Evolutionary conservation across 2,113 vertebrate genomes (phyloP).

Genomic region (Macaca mulatta): DNA sequence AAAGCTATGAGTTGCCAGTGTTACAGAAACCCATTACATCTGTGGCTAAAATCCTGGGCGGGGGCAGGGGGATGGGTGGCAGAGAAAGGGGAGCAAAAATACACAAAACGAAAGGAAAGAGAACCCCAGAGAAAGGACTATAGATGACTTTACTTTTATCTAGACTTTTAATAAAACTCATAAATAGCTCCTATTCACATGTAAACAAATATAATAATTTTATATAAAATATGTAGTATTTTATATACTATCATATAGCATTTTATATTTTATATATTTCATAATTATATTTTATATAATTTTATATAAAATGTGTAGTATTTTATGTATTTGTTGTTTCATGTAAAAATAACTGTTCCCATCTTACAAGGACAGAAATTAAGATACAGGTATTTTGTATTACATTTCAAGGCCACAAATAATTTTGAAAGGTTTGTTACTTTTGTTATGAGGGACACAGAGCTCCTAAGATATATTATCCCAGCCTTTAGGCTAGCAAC

Average conservation of each 20-base stretch:
- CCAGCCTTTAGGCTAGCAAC: background rate
- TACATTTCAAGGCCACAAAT: constrained; percentile 1
- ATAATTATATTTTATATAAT: too few relatives aligned
- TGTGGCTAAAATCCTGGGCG: background rate
- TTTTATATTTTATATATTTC: too few relatives aligned
- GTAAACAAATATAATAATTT: background rate
- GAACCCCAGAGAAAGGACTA: constrained; percentile 43
- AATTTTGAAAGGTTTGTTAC: constrained; percentile 11
- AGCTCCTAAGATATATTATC: background rate
- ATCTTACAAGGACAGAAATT: constrained; percentile 25
- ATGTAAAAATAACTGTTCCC: background rate
- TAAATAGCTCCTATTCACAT: background rate
- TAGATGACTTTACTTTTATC: background rate
- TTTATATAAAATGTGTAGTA: too few relatives aligned
- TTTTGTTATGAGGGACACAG: constrained; percentile 9
- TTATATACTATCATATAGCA: too few relatives aligned
- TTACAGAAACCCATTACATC: constrained; percentile 2
- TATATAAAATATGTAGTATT: background rate
- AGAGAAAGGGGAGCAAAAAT: background rate
- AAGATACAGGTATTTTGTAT: background rate
- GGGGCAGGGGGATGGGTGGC: too few relatives aligned
- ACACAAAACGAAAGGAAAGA: background rate
- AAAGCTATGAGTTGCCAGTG: constrained; percentile 64
- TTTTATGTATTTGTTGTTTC: too few relatives aligned
- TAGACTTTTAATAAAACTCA: background rate